Percentiles rank a stretch among this genome's conserved stretches.
Evolutionary conservation across 2,797 vertebrate genomes (phyloP).

Genomic region (Phoeniculus purpureus): DNA sequence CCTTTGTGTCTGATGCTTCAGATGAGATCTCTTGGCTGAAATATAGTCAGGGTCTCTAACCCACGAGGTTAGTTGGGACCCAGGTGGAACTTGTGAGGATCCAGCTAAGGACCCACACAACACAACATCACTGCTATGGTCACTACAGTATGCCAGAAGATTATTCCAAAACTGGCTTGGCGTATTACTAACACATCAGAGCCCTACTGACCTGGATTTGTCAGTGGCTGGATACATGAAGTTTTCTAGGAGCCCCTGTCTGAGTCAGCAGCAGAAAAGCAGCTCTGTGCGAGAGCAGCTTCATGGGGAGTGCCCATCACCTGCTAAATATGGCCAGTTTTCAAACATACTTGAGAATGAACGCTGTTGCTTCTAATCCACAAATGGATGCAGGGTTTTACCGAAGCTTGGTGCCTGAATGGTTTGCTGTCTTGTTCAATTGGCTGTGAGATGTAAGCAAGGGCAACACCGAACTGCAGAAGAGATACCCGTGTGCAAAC

Average conservation of each 20-base stretch:
- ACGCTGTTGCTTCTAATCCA: constrained; percentile 1
- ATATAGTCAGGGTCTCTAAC: too few species aligned
- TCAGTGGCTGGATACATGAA: neutral
- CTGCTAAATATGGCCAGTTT: constrained; percentile 7
- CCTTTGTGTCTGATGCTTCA: too few species aligned
- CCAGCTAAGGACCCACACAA: too few species aligned
- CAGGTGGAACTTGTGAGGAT: too few species aligned
- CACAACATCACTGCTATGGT: too few species aligned
- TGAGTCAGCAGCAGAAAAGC: neutral
- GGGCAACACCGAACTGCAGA: neutral
- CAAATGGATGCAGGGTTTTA: neutral
- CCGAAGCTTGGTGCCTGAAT: constrained; percentile 2
- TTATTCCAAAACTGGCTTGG: neutral
- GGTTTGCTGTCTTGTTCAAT: neutral
- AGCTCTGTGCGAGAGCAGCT: neutral
- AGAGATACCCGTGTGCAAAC: neutral
- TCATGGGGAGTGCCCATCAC: neutral
- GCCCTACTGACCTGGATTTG: neutral
- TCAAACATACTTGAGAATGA: neutral
- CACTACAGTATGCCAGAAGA: neutral
- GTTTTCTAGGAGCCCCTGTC: neutral
- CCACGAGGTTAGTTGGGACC: too few species aligned
- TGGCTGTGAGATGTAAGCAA: neutral
- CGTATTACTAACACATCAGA: constrained; percentile 4
- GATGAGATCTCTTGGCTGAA: too few species aligned